Evolutionary conservation across 1,140 invertebrate genomes (phyloP), one percentile per base, ranked within the genome.

Genomic region (Chironomus striatipennis): DNA sequence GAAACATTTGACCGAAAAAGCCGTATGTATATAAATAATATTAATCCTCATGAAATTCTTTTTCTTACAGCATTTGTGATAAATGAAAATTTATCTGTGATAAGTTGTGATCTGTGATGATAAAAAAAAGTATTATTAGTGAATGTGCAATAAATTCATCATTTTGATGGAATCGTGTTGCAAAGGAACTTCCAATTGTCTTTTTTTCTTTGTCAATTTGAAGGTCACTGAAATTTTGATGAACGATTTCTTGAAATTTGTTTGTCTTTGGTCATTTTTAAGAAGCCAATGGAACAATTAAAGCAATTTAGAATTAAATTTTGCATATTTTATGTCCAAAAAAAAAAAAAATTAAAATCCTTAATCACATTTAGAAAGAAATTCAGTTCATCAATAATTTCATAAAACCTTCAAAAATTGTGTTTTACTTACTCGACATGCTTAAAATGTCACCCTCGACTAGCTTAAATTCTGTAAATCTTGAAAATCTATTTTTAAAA

Each of bases 1-100:
- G 7, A 96, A 96, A 81, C 88, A 95, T 74, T 85, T 99, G 9
- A 90, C 90, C 20, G 97, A 98, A 80, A 98, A 98, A 85, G 97
- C 96, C 80, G 94, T 93, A 82, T 85, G 85, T 83, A 79, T 83
- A 79, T 78, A 75, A 74, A 43, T 74, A 75, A 34, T 76, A 73
- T 74, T 77, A 65, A 65, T 42, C 21, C 43, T 18, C 42, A 73
- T 74, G 57, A 21, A 43, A 20, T 70, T 18, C 2, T 57, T n/a
- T 57, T 57, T 57, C 47, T 57, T 12, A 15, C 47, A 34, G 12
- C 47, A 57, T 5, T 4, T 10, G 47, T 57, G 47, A 57, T 57
- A 57, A 12, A 57, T 47, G 43, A 57, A n/a, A 34, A 4, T n/a
- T 5, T 57, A 12, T 57, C 47, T 57, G 47, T 57, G 47, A 57